Base-by-base conservation (phyloP, 1,140 invertebrate genomes). In the Drosophila pectinifera region DNA sequence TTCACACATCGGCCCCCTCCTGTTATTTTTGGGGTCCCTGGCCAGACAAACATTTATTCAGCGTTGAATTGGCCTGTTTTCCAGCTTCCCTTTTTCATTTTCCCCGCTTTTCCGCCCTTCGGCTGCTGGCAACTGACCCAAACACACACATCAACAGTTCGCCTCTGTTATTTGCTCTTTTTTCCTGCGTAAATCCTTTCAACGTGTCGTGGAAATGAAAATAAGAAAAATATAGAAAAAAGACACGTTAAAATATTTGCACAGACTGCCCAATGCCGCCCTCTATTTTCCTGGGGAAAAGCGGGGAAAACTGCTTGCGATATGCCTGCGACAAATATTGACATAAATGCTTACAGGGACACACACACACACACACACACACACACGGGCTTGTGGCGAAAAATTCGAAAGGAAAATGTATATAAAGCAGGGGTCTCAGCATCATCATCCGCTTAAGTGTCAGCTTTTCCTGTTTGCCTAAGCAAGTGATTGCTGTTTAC, bases 401-500 rank as follows among this genome's bases (percentile, higher is more conserved):
- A 31, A 20, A 53, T 20, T 18, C 16, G 42, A 3, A 11, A 22
- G 31, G 31, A 6, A 45, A 51, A 51, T 49, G 26, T 51, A 20
- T 34, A 34, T 51, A 58, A 57, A 46, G 28, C 41, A 16, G 18
- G 13, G 48, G 41, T 43, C 41, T 72, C 41, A 39, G 28, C 28
- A 31, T 31, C 56, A 39, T 58, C 49, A 59, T 63, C 79, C 80
- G 75, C 64, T 61, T 78, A 75, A 88, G 83, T 88, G 81, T 59
- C 68, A 75, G 59, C 64, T 80, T 85, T 43, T 78, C 65, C 69
- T 85, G 83, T 86, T 86, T 88, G 78, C 51, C 58, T 61, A 68
- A 68, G 79, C 83, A 76, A 88, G 83, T 88, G 82, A 86, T 86
- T 86, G 70, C 79, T 88, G 74, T 86, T 82, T 85, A 64, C 82